Conservation (phyloP, 1,140 invertebrate genomes). For the Lordiphosa collinella region DNA sequence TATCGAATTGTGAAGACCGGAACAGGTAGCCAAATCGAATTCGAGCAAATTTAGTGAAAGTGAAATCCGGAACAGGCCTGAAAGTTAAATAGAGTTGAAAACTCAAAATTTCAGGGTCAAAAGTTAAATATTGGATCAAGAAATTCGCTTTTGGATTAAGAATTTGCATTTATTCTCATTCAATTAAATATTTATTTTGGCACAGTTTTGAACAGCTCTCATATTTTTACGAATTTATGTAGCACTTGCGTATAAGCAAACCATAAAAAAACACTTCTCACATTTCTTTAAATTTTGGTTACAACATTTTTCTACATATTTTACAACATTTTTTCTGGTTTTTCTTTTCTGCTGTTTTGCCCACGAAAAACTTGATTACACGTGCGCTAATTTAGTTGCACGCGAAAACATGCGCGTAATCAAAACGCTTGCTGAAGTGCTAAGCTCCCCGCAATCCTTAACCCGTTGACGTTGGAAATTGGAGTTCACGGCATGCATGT, state of each 20-base stretch:
- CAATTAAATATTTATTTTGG: no score
- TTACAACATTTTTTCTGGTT: background rate
- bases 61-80: no score
- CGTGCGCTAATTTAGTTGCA: slow-evolving; percentile 75
- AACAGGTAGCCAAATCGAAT: no score
- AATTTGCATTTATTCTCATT: no score
- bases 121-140: no score
- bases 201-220: no score
- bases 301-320: background rate
- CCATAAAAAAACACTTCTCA: background rate
- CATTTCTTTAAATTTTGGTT: background rate
- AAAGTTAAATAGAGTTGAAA: no score
- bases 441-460: slow-evolving; percentile 46
- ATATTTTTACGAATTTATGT: background rate
- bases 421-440: slow-evolving; percentile 71
- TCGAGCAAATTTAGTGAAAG: no score
- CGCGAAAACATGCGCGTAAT: slow-evolving; percentile 75
- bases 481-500: slow-evolving; percentile 68
- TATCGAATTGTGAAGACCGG: no score
- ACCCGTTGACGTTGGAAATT: slow-evolving; percentile 66
- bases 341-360: slow-evolving; percentile 35
- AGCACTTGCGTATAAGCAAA: no score
- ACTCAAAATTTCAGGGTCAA: no score
- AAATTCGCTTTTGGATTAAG: no score
- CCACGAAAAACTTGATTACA: slow-evolving; percentile 68